phyloP scores from a whole-genome alignment of 2,113 vertebrate genomes.

The Perognathus longimembris region DNA sequence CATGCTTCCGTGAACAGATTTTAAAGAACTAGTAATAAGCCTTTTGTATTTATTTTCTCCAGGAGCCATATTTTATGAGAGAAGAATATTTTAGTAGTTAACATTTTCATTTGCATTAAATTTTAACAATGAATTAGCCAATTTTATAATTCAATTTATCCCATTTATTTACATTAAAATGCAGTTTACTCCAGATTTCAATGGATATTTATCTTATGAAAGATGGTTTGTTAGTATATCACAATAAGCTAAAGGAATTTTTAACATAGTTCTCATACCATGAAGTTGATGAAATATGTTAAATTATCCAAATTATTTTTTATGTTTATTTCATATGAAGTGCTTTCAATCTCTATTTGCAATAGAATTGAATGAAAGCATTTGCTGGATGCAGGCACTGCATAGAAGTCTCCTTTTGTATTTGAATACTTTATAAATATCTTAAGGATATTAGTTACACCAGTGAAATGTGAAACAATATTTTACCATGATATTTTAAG shows the following conservation, averaged over 20 bases:
- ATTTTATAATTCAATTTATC: conserved; percentile 30
- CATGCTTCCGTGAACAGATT: not conserved
- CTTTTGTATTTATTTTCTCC: not conserved
- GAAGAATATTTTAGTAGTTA: not conserved
- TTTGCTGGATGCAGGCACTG: not conserved
- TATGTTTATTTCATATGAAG: not conserved
- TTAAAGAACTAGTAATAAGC: not conserved
- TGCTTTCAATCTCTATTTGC: not conserved
- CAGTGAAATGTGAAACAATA: not conserved
- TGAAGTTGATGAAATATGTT: not conserved
- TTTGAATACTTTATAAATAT: not conserved
- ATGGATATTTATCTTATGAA: conserved; percentile 18
- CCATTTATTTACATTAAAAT: conserved; percentile 15
- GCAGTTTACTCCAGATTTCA: not conserved
- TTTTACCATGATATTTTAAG: not conserved
- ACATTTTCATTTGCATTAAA: conserved; percentile 26
- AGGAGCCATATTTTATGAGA: not conserved
- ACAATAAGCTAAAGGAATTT: conserved; percentile 22
- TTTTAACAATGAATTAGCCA: conserved; percentile 13
- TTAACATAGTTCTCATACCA: not conserved
- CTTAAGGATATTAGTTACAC: not conserved
- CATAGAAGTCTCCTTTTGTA: not conserved
- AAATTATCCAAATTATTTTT: not conserved
- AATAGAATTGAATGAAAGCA: not conserved
- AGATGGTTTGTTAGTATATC: not conserved